A percentile compares a stretch with the other conserved stretches of the same genome.
Evolutionary conservation across 2,888 invertebrate genomes (phyloP).

Genomic region (Platypus cylindrus): DNA sequence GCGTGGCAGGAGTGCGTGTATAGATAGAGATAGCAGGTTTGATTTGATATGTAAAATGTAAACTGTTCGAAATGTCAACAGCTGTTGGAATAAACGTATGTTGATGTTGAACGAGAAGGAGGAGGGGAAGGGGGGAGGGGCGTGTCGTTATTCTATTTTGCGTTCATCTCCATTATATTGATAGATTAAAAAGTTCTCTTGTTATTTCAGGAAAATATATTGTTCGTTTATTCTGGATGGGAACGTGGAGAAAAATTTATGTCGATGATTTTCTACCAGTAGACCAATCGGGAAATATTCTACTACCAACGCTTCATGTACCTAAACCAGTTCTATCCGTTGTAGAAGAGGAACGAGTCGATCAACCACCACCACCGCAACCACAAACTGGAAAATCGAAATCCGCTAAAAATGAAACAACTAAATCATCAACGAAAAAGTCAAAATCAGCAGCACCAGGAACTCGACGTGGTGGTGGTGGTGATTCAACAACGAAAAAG

Average conservation of each 20-base stretch:
- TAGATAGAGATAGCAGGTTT: no score
- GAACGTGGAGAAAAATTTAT: slow-evolving; percentile 36
- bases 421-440: not conserved
- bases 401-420: slow-evolving; percentile 1
- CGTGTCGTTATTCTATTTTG: no score
- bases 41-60: no score
- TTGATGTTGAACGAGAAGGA: no score
- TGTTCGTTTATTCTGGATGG: slow-evolving; percentile 37
- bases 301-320: slow-evolving; percentile 28
- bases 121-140: no score
- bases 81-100: no score
- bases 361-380: no score
- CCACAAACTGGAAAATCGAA: not conserved
- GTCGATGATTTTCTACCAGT: slow-evolving; percentile 39
- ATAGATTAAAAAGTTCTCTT: no score
- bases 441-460: slow-evolving; percentile 1
- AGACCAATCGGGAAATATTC: slow-evolving; percentile 26
- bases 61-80: no score
- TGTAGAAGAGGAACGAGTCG: not conserved
- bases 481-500: slow-evolving; percentile 5
- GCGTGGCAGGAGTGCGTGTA: no score
- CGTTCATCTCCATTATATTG: no score
- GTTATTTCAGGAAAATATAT: slow-evolving; percentile 37
- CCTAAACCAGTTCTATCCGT: slow-evolving; percentile 3
- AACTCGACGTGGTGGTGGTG: no score